Percentiles rank a stretch among this genome's conserved stretches.
phyloP scores from a whole-genome alignment of 2,888 invertebrate genomes.

The Euproctis similis region DNA sequence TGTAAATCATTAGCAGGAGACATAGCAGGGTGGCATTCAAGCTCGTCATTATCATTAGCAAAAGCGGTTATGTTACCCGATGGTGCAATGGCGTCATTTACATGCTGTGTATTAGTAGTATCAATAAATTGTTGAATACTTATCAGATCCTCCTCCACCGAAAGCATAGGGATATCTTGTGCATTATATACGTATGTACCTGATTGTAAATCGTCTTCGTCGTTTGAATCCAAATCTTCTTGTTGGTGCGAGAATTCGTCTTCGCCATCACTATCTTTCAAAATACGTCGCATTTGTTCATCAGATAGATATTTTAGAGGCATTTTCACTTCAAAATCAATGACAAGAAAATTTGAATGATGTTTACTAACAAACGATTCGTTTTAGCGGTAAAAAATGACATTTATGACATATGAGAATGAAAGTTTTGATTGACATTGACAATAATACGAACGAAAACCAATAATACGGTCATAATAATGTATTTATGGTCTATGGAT shows the following conservation, averaged over 20 bases:
- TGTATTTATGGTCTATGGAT: slow-evolving; percentile 1
- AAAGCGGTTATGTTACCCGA: not conserved
- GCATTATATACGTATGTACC: slow-evolving; percentile 1
- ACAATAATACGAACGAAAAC: no score
- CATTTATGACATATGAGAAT: slow-evolving; percentile 1
- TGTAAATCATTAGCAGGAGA: slow-evolving; percentile 1
- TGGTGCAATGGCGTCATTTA: not conserved
- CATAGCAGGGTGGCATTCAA: slow-evolving; percentile 1
- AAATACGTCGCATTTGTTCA: slow-evolving; percentile 2
- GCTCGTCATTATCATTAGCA: slow-evolving; percentile 1
- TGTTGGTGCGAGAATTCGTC: slow-evolving; percentile 1
- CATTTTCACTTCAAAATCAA: slow-evolving; percentile 1
- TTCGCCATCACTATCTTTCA: slow-evolving; percentile 3
- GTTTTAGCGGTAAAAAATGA: slow-evolving; percentile 1
- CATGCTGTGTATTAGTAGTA: slow-evolving; percentile 1
- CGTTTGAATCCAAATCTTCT: slow-evolving; percentile 1
- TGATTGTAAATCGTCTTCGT: slow-evolving; percentile 3
- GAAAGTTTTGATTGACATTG: no score
- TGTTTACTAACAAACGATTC: no score
- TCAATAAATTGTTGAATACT: slow-evolving; percentile 2
- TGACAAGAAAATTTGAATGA: not conserved
- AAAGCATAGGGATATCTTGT: slow-evolving; percentile 1
- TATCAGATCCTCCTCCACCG: slow-evolving; percentile 2
- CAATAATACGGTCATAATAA: slow-evolving; percentile 2
- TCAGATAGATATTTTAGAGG: slow-evolving; percentile 1